Percentiles rank a stretch among this genome's conserved stretches.
Conservation (phyloP, 2,113 vertebrate genomes). For the Martes martes region DNA sequence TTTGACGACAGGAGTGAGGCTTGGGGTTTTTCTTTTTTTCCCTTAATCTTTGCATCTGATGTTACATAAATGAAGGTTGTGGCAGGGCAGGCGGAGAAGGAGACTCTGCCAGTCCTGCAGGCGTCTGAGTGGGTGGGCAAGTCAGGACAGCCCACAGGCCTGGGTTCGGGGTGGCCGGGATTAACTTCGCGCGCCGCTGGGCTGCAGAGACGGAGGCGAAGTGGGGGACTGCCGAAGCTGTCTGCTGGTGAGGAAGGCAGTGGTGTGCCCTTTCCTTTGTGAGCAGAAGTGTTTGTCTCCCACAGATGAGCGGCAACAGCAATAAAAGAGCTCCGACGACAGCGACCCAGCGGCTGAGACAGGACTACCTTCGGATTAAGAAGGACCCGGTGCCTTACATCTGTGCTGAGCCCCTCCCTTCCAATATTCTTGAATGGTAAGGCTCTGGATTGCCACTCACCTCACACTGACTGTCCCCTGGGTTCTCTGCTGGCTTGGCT, state of each 20-base stretch:
- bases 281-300: neutral
- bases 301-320: constrained; percentile 95
- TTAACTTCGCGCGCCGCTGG: neutral
- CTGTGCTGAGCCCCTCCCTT: constrained; percentile 97
- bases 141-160: neutral
- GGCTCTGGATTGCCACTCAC: neutral
- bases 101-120: neutral
- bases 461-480: too few species aligned
- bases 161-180: neutral
- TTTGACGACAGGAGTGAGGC: neutral
- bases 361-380: constrained; percentile 98
- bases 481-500: neutral
- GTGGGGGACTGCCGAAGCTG: neutral
- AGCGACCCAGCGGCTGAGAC: constrained; percentile 96
- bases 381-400: constrained; percentile 99
- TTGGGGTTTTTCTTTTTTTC: neutral
- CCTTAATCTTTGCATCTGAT: neutral
- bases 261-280: accelerated
- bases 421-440: constrained; percentile 98
- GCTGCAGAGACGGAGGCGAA: neutral
- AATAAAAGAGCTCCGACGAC: constrained; percentile 97
- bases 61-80: neutral
- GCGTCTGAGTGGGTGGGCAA: neutral
- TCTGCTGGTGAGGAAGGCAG: too few species aligned
- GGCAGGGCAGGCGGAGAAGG: neutral